Conservation (phyloP, 2,797 vertebrate genomes). For the Morelia viridis region DNA sequence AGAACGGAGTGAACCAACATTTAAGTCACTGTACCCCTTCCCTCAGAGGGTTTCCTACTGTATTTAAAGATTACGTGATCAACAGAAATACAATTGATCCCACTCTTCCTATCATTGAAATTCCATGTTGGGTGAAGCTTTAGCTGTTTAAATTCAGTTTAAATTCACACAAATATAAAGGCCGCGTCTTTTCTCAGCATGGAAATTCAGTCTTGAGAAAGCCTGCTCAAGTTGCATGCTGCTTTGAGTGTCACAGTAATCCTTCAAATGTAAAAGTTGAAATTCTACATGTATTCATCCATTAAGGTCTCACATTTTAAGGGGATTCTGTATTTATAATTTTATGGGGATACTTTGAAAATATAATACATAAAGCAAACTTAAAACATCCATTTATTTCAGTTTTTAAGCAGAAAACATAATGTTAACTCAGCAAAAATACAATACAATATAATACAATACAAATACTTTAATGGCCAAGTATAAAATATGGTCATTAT, state of each 20-base stretch:
- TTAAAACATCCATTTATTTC: not conserved
- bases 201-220: not conserved
- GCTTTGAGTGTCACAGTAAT: not conserved
- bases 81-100: not conserved
- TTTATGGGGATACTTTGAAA: not conserved
- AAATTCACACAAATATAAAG: not conserved
- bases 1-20: not conserved
- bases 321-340: not conserved
- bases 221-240: not conserved
- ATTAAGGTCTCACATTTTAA: not conserved
- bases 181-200: not conserved
- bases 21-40: not conserved
- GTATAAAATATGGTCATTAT: no score
- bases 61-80: not conserved
- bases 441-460: no score
- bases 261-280: not conserved
- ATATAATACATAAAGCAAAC: not conserved
- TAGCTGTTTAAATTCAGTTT: not conserved
- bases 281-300: not conserved
- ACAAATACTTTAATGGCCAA: no score
- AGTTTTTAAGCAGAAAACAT: not conserved
- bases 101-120: not conserved
- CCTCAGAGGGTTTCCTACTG: not conserved
- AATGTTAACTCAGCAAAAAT: not conserved
- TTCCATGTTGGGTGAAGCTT: not conserved